Percentiles rank a stretch among this genome's conserved stretches.
These are phyloP conservation scores for Nebria salina DNA, from an alignment of 2,888 invertebrate genomes.

Conservation along the genomic window DNA sequence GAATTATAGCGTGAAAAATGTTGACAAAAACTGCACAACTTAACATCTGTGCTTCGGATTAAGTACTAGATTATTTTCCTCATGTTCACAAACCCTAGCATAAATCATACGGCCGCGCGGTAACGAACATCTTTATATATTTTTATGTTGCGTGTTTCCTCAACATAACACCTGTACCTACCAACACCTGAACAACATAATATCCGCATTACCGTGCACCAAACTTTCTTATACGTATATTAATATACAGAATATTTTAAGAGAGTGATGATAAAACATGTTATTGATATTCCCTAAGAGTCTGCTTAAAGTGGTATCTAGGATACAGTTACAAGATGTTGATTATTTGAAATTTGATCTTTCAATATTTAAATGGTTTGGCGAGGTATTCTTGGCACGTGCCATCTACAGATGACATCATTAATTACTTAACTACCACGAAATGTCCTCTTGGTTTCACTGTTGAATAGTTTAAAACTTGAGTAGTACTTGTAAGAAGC, in stretches of 20 bases:
- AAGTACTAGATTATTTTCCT: neutral
- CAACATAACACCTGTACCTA: neutral
- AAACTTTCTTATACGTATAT: no score
- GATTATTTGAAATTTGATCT: neutral
- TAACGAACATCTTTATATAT: neutral
- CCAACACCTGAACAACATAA: neutral
- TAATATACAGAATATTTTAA: no score
- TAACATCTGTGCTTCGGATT: neutral
- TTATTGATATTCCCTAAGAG: neutral
- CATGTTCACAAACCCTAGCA: neutral
- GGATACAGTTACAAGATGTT: neutral
- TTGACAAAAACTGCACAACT: neutral
- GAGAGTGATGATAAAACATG: neutral
- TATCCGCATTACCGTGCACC: no score
- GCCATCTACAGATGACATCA: constrained; percentile 25
- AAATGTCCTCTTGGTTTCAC: constrained; percentile 1
- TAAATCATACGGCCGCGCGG: neutral
- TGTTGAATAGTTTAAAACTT: no score
- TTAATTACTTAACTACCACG: constrained; percentile 25
- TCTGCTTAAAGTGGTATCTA: neutral
- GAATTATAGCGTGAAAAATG: constrained; percentile 1
- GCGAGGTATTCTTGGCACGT: constrained; percentile 19
- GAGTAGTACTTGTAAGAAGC: no score
- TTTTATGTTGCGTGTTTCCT: neutral
- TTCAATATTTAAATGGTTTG: no score